Conservation (phyloP, 2,797 vertebrate genomes). For the Semotilus atromaculatus region DNA sequence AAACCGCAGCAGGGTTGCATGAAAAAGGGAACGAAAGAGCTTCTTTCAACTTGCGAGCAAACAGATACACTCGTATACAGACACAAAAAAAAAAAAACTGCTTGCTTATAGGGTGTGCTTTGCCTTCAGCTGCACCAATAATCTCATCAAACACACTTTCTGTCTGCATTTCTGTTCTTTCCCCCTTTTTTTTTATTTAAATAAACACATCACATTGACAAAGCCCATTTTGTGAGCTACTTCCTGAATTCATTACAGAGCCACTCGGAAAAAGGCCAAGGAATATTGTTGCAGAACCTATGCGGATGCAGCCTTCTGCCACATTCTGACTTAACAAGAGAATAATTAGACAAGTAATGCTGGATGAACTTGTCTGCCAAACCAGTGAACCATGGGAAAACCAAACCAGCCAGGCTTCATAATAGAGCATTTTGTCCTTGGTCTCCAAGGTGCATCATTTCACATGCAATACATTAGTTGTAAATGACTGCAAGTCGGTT, state of each 20-base stretch:
- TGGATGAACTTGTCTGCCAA: conserved; percentile 61
- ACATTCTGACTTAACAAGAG: conserved; percentile 62
- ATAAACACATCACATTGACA: conserved; percentile 40
- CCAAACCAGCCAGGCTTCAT: conserved; percentile 53
- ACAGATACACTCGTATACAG: background rate
- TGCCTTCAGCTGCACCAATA: conserved; percentile 26
- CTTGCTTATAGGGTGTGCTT: background rate
- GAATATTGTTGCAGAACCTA: conserved; percentile 33
- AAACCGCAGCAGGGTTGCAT: conserved; percentile 28
- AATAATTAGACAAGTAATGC: conserved; percentile 61
- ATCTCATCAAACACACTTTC: conserved; percentile 33
- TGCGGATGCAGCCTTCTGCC: conserved; percentile 48
- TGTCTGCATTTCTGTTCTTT: conserved; percentile 18
- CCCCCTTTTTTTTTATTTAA: background rate
- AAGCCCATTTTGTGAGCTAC: conserved; percentile 32
- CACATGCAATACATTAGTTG: conserved; percentile 44
- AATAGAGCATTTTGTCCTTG: conserved; percentile 53
- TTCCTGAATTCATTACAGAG: conserved; percentile 53
- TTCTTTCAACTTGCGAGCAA: conserved; percentile 14
- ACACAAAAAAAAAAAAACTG: conserved; percentile 31
- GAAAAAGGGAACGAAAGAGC: conserved; percentile 27
- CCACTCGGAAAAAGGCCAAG: conserved; percentile 50
- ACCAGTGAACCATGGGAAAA: conserved; percentile 56
- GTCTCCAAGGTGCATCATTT: conserved; percentile 58
- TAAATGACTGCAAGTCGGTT: conserved; percentile 47